Evolutionary conservation across 2,888 invertebrate genomes (phyloP), one percentile per base, ranked within the genome.

Genomic region (Galerucella nymphaeae): DNA sequence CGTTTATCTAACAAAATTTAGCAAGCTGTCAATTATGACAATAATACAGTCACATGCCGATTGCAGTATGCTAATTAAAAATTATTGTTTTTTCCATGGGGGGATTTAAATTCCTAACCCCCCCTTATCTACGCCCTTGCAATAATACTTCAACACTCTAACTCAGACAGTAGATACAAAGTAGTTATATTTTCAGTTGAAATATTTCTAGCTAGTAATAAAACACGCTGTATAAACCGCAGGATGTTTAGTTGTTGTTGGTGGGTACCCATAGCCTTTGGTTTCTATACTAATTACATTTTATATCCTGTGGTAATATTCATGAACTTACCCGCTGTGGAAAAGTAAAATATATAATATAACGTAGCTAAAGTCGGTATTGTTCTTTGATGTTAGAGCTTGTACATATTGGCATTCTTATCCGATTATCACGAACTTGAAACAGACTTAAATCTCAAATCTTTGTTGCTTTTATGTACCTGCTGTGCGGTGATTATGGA

Each of bases 221-320:
- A 30, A 30, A 30, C 23, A 30, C 23, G 4, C 23, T 2, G 23
- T 45, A 45, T 14, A 55, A 55, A 55, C 53, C 53, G 53, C 16
- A 55, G 53, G 23, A 30, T 30, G 23, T 30, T 30, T 30, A 30
- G 23, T 30, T 30, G 23, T 30, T 23, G 3, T 23, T 30, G 23
- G 23, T 30, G 5, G 23, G 2, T 30, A 30, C 23, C 23, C 23
- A 30, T 3, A 3, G 23, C 23, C 23, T 30, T 30, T 30, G 23
- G 23, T 14, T 13, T 48, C 48, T 48, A 48, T 48, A 14, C 48
- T 48, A 48, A 48, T 48, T 48, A 48, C 48, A n/a, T 48, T 48
- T 48, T 48, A 48, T 48, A 48, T 48, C 48, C 48, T 48, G 48
- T n/a, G 48, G 48, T 48, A 48, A n/a, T 48, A 48, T 30, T 30